Base-by-base conservation (phyloP, 1,140 invertebrate genomes). In the Chironomus tepperi region DNA sequence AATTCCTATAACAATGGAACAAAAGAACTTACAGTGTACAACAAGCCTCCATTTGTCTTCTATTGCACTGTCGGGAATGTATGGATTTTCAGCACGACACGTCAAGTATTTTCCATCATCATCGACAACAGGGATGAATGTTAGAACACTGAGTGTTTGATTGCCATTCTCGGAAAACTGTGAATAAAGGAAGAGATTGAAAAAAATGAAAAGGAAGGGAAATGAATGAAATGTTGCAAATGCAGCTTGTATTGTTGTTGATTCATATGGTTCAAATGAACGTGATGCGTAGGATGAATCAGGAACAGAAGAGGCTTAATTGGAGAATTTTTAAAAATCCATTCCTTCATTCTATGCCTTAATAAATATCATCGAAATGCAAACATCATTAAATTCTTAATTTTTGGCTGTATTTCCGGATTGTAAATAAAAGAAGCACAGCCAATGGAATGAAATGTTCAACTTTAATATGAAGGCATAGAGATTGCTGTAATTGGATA, bases 51-150 rank as follows among this genome's bases (percentile, higher is more conserved):
- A 91, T 85, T 89, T 91, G 82, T 95, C 93, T 83, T 95, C 93
- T 43, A 94, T 87, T 67, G 89, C 87, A 77, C 91, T 93, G 82
- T 90, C 89, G 18, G 88, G 87, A 79, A 96, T 92, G 80, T 86
- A 86, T 77, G 91, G 89, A 86, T 96, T 96, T 84, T 95, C 92
- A 72, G 92, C 92, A 74, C 91, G 85, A 83, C 93, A 96, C 74
- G 92, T 93, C 82, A 95, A 88, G 83, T 91, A 90, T 84, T 93
- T 93, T 73, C 91, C 92, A 79, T 94, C 91, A 83, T 96, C 93
- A 76, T 93, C 92, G 74, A 92, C 90, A 47, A 85, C 88, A 74
- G 93, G 92, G 74, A 90, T 88, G 80, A 94, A 91, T 76, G 88
- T 90, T 74, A 95, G 85, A 77, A 92, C 89, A 83, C 92, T 95